Percentiles rank a stretch among this genome's conserved stretches.
phyloP scores from a whole-genome alignment of 2,797 vertebrate genomes.

The Lacerta agilis region DNA sequence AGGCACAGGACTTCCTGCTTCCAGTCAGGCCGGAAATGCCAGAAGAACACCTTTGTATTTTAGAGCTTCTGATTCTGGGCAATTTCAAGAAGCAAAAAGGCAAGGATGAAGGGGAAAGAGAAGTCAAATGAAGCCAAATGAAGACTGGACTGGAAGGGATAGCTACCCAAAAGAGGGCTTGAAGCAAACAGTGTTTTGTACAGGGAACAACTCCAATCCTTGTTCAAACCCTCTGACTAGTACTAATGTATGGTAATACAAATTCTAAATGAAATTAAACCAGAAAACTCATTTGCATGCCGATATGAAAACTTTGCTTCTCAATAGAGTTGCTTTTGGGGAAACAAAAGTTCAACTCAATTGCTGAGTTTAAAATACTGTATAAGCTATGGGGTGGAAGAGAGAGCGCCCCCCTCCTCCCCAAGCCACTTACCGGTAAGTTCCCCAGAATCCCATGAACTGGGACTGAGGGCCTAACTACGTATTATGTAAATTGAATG shows the following conservation, averaged over 20 bases:
- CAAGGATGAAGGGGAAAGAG: background rate
- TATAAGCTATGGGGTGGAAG: background rate
- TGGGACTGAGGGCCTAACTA: accelerated
- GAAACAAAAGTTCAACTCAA: background rate
- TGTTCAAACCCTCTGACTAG: background rate
- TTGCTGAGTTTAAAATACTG: background rate
- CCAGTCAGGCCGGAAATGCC: constrained; percentile 20
- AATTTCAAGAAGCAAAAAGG: background rate
- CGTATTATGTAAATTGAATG: too few species aligned
- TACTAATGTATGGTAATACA: background rate
- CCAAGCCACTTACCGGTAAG: background rate
- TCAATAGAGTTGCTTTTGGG: background rate
- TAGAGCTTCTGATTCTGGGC: constrained; percentile 14
- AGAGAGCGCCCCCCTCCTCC: too few species aligned
- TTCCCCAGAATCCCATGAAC: background rate
- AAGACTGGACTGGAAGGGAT: background rate
- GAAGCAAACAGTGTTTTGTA: background rate
- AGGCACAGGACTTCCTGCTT: constrained; percentile 18
- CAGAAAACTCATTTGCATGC: background rate
- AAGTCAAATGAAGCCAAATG: background rate
- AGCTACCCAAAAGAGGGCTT: background rate
- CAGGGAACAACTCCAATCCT: background rate
- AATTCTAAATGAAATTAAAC: background rate
- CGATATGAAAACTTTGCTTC: background rate
- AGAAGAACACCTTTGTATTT: constrained; percentile 15